phyloP scores from a whole-genome alignment of 2,888 invertebrate genomes.

The Nipponacmea schrenckii region DNA sequence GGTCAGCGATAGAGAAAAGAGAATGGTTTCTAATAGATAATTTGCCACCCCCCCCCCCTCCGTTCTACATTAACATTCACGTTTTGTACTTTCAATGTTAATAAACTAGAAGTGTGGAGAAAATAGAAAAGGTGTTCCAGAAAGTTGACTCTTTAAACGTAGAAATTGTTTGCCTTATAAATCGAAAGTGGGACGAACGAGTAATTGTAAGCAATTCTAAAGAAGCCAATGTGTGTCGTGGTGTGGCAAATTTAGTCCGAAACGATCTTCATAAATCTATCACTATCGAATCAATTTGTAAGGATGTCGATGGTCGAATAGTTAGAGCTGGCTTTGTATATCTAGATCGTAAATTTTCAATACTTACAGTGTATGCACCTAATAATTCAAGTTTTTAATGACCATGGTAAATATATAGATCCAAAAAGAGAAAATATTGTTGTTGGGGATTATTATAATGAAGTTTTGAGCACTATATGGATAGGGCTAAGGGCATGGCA shows the following conservation, averaged over 20 bases:
- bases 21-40: too few species aligned
- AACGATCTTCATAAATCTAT: too few species aligned
- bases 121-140: too few species aligned
- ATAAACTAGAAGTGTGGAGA: too few species aligned
- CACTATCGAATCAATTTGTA: too few species aligned
- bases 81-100: too few species aligned
- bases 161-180: neutral
- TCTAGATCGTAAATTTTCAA: neutral
- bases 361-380: neutral
- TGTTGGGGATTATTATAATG: neutral
- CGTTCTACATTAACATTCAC: too few species aligned
- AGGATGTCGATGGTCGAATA: neutral
- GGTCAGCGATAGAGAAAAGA: too few species aligned
- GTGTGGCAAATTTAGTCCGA: slow-evolving; percentile 9
- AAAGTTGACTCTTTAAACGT: too few species aligned
- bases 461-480: neutral
- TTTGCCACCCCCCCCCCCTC: too few species aligned
- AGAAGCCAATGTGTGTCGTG: slow-evolving; percentile 8
- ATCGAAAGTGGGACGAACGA: slow-evolving; percentile 7
- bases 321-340: neutral
- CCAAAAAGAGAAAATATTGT: neutral
- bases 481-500: neutral
- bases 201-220: neutral
- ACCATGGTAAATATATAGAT: neutral
- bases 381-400: neutral